Conservation (phyloP, 2,797 vertebrate genomes). For the Percopsis omiscomaycus region DNA sequence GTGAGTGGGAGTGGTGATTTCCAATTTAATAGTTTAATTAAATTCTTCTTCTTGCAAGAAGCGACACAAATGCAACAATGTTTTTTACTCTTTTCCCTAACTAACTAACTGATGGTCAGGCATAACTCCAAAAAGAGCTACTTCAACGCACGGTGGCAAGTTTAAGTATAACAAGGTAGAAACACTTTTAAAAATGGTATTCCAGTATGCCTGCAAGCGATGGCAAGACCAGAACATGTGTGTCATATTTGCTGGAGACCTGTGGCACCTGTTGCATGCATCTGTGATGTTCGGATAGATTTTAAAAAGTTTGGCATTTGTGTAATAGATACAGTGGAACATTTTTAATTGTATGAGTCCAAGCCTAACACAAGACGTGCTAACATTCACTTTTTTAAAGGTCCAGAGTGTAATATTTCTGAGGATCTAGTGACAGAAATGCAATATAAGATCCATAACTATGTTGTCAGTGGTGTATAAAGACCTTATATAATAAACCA, state of each 20-base stretch:
- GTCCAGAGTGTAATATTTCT: too few relatives aligned
- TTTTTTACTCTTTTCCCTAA: slow-evolving; percentile 8
- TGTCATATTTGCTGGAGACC: neutral
- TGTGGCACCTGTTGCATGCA: slow-evolving; percentile 4
- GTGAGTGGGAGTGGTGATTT: slow-evolving; percentile 1
- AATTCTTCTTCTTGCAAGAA: slow-evolving; percentile 5
- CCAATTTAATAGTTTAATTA: slow-evolving; percentile 10
- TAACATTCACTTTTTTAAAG: neutral
- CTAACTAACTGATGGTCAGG: neutral
- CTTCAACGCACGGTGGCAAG: neutral
- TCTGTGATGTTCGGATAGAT: neutral
- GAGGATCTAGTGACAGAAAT: too few relatives aligned
- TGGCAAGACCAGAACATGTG: neutral
- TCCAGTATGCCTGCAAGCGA: neutral
- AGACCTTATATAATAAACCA: too few relatives aligned
- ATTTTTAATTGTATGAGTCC: slow-evolving; percentile 16
- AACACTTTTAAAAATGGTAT: neutral
- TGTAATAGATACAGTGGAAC: neutral
- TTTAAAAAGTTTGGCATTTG: neutral
- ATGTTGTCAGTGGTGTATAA: too few relatives aligned
- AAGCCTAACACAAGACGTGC: slow-evolving; percentile 12
- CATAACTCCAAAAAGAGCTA: slow-evolving; percentile 1
- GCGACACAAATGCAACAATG: slow-evolving; percentile 2
- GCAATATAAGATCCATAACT: too few relatives aligned
- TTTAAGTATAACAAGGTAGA: neutral